Evolutionary conservation across 2,113 vertebrate genomes (phyloP).

Genomic region (Podarcis raffonei): DNA sequence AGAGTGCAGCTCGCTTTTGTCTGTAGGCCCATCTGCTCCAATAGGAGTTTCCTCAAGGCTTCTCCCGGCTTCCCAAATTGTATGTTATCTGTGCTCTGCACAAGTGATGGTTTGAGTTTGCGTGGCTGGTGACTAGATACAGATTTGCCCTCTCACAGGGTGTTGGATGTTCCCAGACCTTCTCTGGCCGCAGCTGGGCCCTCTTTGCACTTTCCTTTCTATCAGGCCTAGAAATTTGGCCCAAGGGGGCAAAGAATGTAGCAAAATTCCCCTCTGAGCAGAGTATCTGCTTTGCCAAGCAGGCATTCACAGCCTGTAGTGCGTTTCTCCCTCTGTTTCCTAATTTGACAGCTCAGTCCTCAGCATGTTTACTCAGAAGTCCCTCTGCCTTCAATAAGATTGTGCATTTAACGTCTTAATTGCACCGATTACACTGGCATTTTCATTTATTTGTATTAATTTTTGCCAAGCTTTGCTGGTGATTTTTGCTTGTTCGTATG

Average conservation of each 20-base stretch:
- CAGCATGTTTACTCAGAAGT: background rate
- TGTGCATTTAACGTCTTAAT: background rate
- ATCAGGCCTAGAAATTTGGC: background rate
- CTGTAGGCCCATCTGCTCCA: slow-evolving; percentile 6
- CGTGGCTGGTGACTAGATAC: background rate
- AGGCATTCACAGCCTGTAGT: background rate
- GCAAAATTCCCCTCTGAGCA: no score
- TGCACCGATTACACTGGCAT: background rate
- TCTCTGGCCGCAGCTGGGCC: no score
- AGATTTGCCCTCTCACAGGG: no score
- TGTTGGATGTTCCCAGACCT: background rate
- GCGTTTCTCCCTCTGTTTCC: background rate
- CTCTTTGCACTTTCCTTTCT: background rate
- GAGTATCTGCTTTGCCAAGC: background rate
- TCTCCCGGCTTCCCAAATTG: no score
- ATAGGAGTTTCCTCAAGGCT: background rate
- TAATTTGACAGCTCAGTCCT: background rate
- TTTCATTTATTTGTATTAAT: background rate
- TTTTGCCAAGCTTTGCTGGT: background rate
- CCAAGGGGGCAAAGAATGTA: background rate
- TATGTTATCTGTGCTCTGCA: background rate
- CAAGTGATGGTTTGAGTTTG: background rate
- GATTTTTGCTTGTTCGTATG: background rate
- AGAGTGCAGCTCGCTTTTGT: background rate
- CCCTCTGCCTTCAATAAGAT: background rate